phyloP scores from a whole-genome alignment of 1,140 invertebrate genomes.

The Nasonia vitripennis region DNA sequence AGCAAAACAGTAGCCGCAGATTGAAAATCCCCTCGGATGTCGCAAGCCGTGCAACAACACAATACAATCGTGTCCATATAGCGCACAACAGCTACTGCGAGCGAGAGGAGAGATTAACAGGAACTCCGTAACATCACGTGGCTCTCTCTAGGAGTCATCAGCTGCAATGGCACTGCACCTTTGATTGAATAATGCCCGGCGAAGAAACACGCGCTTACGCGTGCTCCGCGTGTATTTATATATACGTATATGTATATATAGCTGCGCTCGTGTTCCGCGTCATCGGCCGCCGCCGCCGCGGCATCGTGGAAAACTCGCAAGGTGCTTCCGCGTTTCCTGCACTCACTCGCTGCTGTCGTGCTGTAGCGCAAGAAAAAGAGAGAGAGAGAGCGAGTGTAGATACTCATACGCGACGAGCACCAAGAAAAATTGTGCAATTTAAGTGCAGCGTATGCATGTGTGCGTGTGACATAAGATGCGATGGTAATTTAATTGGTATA shows the following conservation, averaged over 20 bases:
- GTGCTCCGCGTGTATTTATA: background rate
- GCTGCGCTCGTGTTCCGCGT: background rate
- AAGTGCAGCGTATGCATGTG: background rate
- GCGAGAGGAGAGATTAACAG: background rate
- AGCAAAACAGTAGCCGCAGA: background rate
- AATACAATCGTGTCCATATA: background rate
- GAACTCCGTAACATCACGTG: background rate
- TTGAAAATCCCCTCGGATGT: background rate
- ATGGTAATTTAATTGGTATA: slow-evolving; percentile 24
- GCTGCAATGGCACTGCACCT: slow-evolving; percentile 13
- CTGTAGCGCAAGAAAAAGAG: background rate
- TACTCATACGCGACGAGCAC: background rate
- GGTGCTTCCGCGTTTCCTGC: slow-evolving; percentile 41
- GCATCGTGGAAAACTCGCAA: slow-evolving; percentile 19
- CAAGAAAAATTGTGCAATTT: slow-evolving; percentile 29
- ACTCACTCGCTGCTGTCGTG: background rate
- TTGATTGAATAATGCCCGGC: slow-evolving; percentile 4
- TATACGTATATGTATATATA: background rate
- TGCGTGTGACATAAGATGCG: slow-evolving; percentile 27
- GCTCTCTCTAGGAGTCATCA: background rate
- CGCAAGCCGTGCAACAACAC: background rate
- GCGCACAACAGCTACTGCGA: background rate
- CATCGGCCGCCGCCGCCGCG: background rate
- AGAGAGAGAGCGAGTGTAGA: background rate
- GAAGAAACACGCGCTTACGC: background rate